A percentile compares a stretch with the other conserved stretches of the same genome.
phyloP scores from a whole-genome alignment of 2,797 vertebrate genomes.

The Chrysocyon brachyurus region DNA sequence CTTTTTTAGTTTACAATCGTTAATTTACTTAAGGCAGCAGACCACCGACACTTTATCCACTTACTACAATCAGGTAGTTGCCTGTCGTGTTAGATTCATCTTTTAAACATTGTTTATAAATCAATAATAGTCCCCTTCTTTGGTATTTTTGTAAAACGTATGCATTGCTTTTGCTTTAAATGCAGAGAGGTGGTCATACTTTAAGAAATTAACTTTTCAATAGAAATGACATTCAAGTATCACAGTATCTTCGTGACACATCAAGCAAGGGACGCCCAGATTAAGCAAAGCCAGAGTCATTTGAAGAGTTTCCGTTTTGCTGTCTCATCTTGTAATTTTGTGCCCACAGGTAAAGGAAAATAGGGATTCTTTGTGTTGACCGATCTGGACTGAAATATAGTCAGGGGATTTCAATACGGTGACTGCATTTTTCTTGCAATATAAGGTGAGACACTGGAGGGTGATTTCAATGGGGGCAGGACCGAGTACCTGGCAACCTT shows the following conservation, averaged over 20 bases:
- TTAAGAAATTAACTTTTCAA: background rate
- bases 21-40: background rate
- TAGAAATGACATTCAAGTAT: background rate
- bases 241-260: background rate
- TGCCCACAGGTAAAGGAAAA: background rate
- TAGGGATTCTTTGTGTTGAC: background rate
- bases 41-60: background rate
- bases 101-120: background rate
- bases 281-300: background rate
- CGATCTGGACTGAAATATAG: background rate
- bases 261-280: background rate
- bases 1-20: background rate
- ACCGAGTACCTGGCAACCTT: background rate
- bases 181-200: background rate
- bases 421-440: background rate
- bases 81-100: background rate
- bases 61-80: background rate
- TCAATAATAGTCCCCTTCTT: background rate
- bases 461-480: background rate
- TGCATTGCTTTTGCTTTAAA: background rate
- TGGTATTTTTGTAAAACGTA: background rate
- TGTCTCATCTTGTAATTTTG: background rate
- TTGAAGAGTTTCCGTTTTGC: background rate
- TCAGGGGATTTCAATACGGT: conserved; percentile 19
- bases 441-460: conserved; percentile 13